phyloP scores from a whole-genome alignment of 2,113 vertebrate genomes.

The Eretmochelys imbricata region DNA sequence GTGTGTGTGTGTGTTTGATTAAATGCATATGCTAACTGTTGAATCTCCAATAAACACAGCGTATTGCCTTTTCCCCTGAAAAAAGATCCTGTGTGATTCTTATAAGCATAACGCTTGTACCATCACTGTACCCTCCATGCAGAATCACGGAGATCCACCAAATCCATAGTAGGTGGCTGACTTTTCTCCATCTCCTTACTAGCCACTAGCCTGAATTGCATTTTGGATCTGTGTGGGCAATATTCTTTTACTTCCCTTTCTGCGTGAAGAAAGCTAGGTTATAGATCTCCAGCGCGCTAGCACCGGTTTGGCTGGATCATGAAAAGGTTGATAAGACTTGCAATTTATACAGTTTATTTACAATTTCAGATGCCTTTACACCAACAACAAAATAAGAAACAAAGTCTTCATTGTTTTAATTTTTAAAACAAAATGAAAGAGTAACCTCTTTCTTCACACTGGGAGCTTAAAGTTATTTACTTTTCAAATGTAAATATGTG shows the following conservation, averaged over 20 bases:
- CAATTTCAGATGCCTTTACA: neutral
- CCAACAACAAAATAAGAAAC: neutral
- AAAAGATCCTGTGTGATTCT: too few relatives aligned
- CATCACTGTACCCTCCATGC: neutral
- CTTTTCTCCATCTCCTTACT: neutral
- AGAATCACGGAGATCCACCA: neutral
- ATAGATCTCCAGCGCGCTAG: neutral
- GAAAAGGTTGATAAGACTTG: neutral
- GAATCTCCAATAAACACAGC: too few relatives aligned
- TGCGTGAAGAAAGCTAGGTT: neutral
- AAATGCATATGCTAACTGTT: too few relatives aligned
- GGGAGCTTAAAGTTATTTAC: neutral
- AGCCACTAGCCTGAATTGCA: neutral
- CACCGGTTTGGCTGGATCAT: accelerated
- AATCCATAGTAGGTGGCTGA: neutral
- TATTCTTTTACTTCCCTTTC: neutral
- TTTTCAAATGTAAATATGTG: neutral
- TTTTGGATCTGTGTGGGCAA: neutral
- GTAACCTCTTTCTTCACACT: too few relatives aligned
- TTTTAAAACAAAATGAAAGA: neutral
- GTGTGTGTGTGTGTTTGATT: too few relatives aligned
- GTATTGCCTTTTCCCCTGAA: too few relatives aligned
- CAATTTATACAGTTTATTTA: neutral
- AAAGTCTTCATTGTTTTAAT: neutral
- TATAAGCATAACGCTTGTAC: neutral